Base-by-base conservation (phyloP, 2,888 invertebrate genomes). In the Theodoxus fluviatilis region DNA sequence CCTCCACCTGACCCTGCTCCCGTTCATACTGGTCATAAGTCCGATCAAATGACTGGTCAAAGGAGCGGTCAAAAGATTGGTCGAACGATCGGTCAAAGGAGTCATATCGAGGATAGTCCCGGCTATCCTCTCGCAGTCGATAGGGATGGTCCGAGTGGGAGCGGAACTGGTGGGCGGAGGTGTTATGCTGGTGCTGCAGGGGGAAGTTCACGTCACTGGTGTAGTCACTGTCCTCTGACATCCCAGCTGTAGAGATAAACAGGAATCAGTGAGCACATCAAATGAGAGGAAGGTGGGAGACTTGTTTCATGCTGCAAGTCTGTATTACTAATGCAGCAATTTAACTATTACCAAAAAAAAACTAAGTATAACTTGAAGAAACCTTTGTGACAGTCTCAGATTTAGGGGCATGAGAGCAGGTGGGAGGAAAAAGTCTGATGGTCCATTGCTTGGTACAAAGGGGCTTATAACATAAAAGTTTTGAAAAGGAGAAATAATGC, bases 151-250 rank as follows among this genome's bases (percentile, higher is more conserved):
- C 78, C 2, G 78, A 75, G 68, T 80, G 81, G 57, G 86, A 84
- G 61, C 86, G 84, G 79, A 85, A 88, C 89, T 96, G 96, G 72
- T 95, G 94, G 35, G 94, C 94, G 73, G 95, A 95, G 85, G 94
- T 94, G 90, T 96, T 96, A 81, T 95, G 92, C 86, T 94, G 94
- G 75, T 89, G 88, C 73, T 84, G 85, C 65, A 85, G 80, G 67
- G 96, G 96, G 89, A 94, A 96, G 90, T 96, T 96, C 84, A 96
- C 92, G 89, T 97, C 97, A 75, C 95, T 95, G 74, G 96, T 97
- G 89, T 97, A 97, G 90, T 97, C 97, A 81, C 95, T 95, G 89
- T 97, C 96, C 89, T 97, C 97, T 67, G 96, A 96, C 88, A 96
- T 94, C 72, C 96, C 84, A 69, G 86, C 85, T 85, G 76, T 31